These are phyloP conservation scores for Umimayanthus chanpuru DNA, from an alignment of 92 coral and sea anemone genomes.

Conservation along the genomic window DNA sequence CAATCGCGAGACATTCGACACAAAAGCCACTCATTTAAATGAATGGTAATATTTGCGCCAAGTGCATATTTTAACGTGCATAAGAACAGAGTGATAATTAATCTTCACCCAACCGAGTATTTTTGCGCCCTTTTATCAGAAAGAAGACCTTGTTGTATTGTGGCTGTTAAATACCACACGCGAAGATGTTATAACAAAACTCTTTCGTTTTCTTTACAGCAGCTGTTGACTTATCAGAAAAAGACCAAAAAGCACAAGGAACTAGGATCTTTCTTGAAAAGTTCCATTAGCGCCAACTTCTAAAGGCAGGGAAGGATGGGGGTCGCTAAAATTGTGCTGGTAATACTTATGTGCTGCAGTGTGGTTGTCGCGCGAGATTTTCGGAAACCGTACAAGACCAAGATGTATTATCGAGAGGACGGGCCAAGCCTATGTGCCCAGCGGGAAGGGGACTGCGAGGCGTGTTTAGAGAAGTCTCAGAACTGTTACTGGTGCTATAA, in stretches of 20 bases:
- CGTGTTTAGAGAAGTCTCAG: constrained; percentile 20
- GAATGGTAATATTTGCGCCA: constrained; percentile 22
- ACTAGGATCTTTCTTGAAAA: neutral
- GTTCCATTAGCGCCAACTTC: neutral
- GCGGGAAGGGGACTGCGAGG: neutral
- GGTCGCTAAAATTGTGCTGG: neutral
- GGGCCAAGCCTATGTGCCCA: constrained; percentile 2
- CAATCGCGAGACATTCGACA: neutral
- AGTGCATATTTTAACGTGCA: neutral
- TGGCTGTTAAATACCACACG: neutral
- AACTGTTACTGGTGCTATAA: constrained; percentile 29
- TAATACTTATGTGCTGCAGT: constrained; percentile 11
- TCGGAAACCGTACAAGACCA: too few relatives aligned
- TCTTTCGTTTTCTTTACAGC: constrained; percentile 5
- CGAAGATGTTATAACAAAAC: neutral
- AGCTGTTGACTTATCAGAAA: neutral
- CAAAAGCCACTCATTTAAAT: constrained; percentile 7
- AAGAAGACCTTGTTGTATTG: neutral
- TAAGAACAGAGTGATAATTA: constrained; percentile 11
- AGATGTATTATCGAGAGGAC: neutral
- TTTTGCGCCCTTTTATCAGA: constrained; percentile 40
- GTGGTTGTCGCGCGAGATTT: constrained; percentile 17
- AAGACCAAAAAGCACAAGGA: neutral
- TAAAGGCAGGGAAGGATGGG: neutral
- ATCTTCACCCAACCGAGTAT: constrained; percentile 32